Evolutionary conservation across 2,888 invertebrate species (phyloP).

Genomic region (Trachelus stipa): DNA sequence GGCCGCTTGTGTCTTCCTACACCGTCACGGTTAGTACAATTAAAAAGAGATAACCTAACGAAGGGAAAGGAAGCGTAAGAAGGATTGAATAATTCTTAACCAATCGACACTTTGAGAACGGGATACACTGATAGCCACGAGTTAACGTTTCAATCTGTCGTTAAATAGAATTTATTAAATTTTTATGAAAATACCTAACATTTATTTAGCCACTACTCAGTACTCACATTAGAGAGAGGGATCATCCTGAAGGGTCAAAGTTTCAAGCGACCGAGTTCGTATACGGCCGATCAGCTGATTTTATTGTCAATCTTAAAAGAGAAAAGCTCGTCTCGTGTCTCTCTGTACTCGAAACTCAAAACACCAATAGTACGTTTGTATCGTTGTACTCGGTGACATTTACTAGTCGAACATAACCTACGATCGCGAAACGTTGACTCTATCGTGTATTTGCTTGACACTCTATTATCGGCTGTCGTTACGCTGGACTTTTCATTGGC

Average conservation of each 20-base stretch:
- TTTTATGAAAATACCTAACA: neutral
- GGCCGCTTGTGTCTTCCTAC: conserved; percentile 79
- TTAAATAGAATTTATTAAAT: neutral
- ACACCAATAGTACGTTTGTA: neutral
- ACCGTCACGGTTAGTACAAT: conserved; percentile 82
- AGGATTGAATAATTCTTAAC: neutral
- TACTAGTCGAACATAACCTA: neutral
- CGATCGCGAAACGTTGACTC: conserved; percentile 9
- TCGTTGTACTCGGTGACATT: neutral
- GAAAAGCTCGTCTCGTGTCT: neutral
- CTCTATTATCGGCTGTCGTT: neutral
- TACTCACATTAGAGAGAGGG: neutral
- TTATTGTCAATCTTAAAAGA: neutral
- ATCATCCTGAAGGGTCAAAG: neutral
- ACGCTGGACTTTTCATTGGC: neutral
- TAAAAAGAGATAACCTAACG: conserved; percentile 25
- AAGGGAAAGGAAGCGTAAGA: neutral
- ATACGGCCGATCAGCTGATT: neutral
- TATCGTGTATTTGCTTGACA: neutral
- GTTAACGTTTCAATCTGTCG: neutral
- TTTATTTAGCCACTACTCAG: neutral
- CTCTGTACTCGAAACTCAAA: neutral
- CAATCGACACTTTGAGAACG: neutral
- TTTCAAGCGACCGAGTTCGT: neutral
- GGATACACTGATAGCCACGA: neutral